Base-by-base conservation (phyloP, 2,888 invertebrate species). In the Lithophane socia region DNA sequence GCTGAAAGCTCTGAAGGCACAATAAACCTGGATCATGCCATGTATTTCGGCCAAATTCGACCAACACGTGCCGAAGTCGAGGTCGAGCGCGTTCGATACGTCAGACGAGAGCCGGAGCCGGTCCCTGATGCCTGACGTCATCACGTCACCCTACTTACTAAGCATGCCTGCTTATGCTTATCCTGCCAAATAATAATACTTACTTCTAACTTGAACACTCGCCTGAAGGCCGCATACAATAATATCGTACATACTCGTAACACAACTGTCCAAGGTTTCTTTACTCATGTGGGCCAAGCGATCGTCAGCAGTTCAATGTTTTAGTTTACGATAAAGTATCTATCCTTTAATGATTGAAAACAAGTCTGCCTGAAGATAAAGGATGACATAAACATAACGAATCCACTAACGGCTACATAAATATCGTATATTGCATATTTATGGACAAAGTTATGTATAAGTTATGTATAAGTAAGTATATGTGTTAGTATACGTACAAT, bases 81-180 rank as follows among this genome's bases (percentile, higher is more conserved):
- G 84, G 77, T 71, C 73, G 67, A 54, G 63, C 73, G 63, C 86
- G 79, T 73, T 77, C 82, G 69, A 76, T 79, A 79, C 52, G 18
- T 52, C 52, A 18, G 18, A 18, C 52, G 52, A 52, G 52, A 18
- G 52, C 18, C 8, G 52, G 18, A 8, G 52, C 3, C 16, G 5
- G 52, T 18, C 18, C 18, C 52, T 52, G 52, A 2, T 18, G 52
- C 18, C 52, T 18, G 18, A 52, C 18, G 18, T 52, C 52, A 52
- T 8, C 52, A 52, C 18, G 18, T 52, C 52, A 52, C 52, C 52
- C 52, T 44, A 47, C 85, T 70, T 66, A 64, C 58, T 44, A 37
- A 63, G 56, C 76, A 63, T 49, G 44, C 37, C 56, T 24, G 47
- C 56, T 63, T 58, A 10, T 61, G 56, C 80, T 42, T 56, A 75